Percentiles rank a stretch among this genome's conserved stretches.
phyloP scores from a whole-genome alignment of 2,113 vertebrate genomes.

The Nannobrachium achirus region DNA sequence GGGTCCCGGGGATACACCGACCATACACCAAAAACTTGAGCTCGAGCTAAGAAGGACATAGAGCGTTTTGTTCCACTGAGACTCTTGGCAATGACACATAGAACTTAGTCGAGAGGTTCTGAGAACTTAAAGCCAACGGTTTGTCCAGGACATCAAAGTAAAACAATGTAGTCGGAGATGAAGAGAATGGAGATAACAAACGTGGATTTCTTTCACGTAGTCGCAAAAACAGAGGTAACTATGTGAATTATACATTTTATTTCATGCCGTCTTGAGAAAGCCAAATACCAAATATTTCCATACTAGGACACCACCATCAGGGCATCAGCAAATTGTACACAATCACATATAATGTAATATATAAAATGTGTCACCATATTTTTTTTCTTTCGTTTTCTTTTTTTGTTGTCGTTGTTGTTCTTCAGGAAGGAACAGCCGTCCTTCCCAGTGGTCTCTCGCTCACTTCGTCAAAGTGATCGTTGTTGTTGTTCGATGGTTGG shows the following conservation, averaged over 20 bases:
- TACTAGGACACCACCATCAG: conserved; percentile 77
- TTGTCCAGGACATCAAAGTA: conserved; percentile 18
- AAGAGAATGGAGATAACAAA: conserved; percentile 48
- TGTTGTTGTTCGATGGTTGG: conserved; percentile 54
- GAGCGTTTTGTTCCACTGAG: conserved; percentile 48
- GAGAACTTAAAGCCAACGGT: conserved; percentile 28
- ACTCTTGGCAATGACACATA: conserved; percentile 63
- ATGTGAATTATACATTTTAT: conserved; percentile 78
- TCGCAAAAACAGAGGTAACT: conserved; percentile 78
- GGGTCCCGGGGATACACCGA: too few relatives aligned
- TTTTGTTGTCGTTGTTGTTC: conserved; percentile 5
- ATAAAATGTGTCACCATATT: conserved; percentile 75
- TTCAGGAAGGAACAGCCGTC: conserved; percentile 60
- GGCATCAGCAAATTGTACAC: conserved; percentile 80
- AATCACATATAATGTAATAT: conserved; percentile 81
- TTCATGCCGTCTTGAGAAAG: conserved; percentile 78
- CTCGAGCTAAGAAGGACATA: background rate
- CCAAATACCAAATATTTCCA: conserved; percentile 78
- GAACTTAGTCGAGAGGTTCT: conserved; percentile 50
- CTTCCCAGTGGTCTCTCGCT: conserved; percentile 53
- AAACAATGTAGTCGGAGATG: conserved; percentile 11
- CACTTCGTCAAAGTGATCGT: conserved; percentile 46
- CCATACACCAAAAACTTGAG: too few relatives aligned
- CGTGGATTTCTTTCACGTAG: conserved; percentile 58
- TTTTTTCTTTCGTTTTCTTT: conserved; percentile 33